A percentile compares a stretch with the other conserved stretches of the same genome.
These are phyloP conservation scores for Pluvianellus socialis DNA, from an alignment of 2,113 vertebrate genomes.

Conservation along the genomic window DNA sequence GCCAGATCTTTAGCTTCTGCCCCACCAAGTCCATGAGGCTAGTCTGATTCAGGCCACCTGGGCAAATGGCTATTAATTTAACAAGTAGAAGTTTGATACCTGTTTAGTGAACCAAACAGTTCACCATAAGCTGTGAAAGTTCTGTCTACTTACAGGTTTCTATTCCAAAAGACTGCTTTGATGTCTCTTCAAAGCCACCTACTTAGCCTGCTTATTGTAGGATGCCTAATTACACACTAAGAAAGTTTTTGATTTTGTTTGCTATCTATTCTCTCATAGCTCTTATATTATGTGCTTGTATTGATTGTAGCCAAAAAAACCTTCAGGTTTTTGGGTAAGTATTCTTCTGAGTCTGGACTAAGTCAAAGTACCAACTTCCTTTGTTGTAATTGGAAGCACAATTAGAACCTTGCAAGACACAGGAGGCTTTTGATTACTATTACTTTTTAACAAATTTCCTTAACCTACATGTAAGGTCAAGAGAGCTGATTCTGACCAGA, in stretches of 20 bases:
- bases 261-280: not conserved
- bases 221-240: not conserved
- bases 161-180: not conserved
- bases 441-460: not conserved
- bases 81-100: not conserved
- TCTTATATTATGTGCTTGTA: not conserved
- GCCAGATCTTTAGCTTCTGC: not conserved
- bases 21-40: not conserved
- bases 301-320: not conserved
- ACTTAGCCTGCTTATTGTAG: not conserved
- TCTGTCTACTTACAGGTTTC: not conserved
- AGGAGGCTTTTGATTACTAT: not conserved
- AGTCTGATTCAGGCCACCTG: not conserved
- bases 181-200: not conserved
- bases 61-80: not conserved
- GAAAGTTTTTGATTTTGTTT: not conserved
- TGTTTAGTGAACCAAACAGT: slow-evolving; percentile 18
- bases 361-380: fast-evolving
- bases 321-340: not conserved
- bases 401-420: not conserved
- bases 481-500: not conserved
- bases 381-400: not conserved
- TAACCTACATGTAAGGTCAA: not conserved
- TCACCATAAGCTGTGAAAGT: not conserved
- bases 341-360: not conserved